Evolutionary conservation across 2,888 invertebrate genomes (phyloP), one percentile per base, ranked within the genome.

Genomic region (Oscheius sp.): DNA sequence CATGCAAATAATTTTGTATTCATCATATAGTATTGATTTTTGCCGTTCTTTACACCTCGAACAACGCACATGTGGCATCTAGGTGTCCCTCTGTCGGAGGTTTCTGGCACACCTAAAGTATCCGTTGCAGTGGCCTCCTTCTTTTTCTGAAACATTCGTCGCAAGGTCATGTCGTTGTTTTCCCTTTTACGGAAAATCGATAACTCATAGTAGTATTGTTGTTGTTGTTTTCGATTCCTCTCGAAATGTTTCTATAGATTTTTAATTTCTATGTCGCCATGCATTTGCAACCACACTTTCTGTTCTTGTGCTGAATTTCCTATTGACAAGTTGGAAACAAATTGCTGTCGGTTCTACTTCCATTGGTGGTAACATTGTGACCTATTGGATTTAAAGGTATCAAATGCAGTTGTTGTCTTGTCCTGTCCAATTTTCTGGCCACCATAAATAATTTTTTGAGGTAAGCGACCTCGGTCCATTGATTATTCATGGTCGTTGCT

Each of bases 11-110:
- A 59, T 28, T 59, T 56, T 59, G 59, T 59, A 30, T 41, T 44
- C 59, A 30, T 41, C 20, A n/a, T 30, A 30, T 59, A 41, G 59
- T 59, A 59, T 59, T 28, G 59, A 59, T 59, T 59, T 59, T 41
- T 14, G 59, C 59, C 20, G 44, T 28, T 59, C 44, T 59, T 59
- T 59, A 59, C 59, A 59, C 59, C 59, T 59, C 38, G 59, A 59
- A 59, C 59, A 41, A 59, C 59, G 44, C 59, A 59, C 59, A 59
- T 59, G 59, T 59, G 59, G 41, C 59, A 44, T 59, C 59, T 59
- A 59, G 59, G 59, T 59, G 41, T 44, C 59, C 56, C 36, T 24
- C 44, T 54, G 54, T 36, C n/a, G n/a, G n/a, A 41, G 44, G n/a
- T 30, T 59, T 59, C 59, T n/a, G 24, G n/a, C 41, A 38, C 20